Evolutionary conservation across 2,113 vertebrate species (phyloP), one percentile per base, ranked within the genome.

Genomic region (Tapirus terrestris): DNA sequence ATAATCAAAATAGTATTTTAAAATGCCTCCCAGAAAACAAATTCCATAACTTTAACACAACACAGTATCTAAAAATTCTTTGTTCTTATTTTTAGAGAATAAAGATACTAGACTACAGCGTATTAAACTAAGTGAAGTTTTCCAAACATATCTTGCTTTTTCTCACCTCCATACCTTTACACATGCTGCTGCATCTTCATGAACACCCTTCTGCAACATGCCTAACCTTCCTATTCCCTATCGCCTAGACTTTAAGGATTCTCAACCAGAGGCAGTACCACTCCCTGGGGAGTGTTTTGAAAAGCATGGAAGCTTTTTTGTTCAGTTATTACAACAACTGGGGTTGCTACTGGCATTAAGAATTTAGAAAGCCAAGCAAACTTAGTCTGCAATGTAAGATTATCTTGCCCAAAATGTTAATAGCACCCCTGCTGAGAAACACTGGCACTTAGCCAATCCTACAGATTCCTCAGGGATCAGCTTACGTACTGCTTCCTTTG

Each of bases 21-120:
- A 94, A 91, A 94, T 67, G 68, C 17, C 1, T 89, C 21, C 36
- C 10, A 91, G 86, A 65, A 96, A 94, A 70, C 58, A 87, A 94
- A 84, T 61, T 87, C 61, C 58, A 16, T 79, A 93, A 51, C 20
- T 18, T 88, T 91, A 84, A 96, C 39, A 94, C 7, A 93, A 63
- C 17, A 45, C 0, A 61, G 20, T 18, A 70, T 72, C 39, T 76
- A 89, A 93, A 94, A 65, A 68, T 31, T 51, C 36, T 94, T 92
- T 82, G 25, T 70, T 90, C 48, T 91, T 84, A 85, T 83, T n/a
- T 81, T 82, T 14, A 67, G 14, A 72, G 39, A 89, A 45, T 20
- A 65, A 65, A 92, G 58, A 29, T 25, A 81, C 29, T 53, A 70
- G 56, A 73, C 63, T 51, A 56, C 5, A 73, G 31, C 25, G 36